phyloP scores from a whole-genome alignment of 2,888 invertebrate species.

The Steromphala cineraria region DNA sequence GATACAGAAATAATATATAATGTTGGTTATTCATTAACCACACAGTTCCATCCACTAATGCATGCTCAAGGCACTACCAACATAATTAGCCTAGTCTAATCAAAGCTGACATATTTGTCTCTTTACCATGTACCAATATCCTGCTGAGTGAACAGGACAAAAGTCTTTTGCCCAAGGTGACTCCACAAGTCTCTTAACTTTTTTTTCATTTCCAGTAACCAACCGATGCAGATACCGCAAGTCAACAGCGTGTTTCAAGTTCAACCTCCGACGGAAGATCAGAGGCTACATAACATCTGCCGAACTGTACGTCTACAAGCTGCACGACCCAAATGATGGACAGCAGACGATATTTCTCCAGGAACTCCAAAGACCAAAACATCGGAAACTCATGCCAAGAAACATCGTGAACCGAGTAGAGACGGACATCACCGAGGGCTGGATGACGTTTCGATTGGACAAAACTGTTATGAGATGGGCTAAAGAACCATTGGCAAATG shows the following conservation, averaged over 20 bases:
- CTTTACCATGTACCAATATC: too few relatives aligned
- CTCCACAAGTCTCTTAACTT: too few relatives aligned
- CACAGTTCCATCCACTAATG: too few relatives aligned
- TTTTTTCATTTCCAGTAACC: conserved; percentile 55
- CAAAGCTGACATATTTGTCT: too few relatives aligned
- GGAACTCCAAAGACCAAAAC: conserved; percentile 41
- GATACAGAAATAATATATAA: too few relatives aligned
- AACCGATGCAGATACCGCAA: conserved; percentile 43
- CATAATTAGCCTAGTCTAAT: too few relatives aligned
- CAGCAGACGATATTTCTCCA: conserved; percentile 55
- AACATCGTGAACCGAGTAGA: conserved; percentile 55
- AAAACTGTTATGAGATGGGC: conserved; percentile 53
- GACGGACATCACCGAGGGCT: conserved; percentile 56
- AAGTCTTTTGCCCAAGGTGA: too few relatives aligned
- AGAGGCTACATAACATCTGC: conserved; percentile 48
- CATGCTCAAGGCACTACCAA: too few relatives aligned
- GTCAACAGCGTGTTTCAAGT: conserved; percentile 56
- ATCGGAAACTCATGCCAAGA: conserved; percentile 34
- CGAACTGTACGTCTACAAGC: conserved; percentile 65
- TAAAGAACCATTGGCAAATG: conserved; percentile 49
- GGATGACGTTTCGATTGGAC: conserved; percentile 60
- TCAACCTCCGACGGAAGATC: conserved; percentile 51
- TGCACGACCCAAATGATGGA: conserved; percentile 54
- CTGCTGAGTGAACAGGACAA: too few relatives aligned
- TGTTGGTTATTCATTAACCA: too few relatives aligned